Conservation (phyloP, 2,797 vertebrate species). For the Valencia hispanica region DNA sequence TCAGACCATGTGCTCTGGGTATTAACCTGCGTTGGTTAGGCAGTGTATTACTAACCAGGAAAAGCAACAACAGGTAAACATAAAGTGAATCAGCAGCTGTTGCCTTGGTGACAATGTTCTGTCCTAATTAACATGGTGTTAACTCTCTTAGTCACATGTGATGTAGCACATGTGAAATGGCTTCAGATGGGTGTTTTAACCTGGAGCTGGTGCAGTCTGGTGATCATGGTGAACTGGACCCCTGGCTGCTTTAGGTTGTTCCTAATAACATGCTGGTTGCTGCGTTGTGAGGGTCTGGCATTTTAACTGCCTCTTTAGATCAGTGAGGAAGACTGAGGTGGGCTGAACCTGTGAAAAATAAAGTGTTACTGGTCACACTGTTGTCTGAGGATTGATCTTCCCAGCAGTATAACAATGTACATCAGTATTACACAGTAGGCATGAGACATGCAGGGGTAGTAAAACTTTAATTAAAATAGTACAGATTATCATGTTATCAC, state of each 20-base stretch:
- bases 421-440: not conserved
- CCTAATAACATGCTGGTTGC: not conserved
- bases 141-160: not conserved
- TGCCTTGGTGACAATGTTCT: not conserved
- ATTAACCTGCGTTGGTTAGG: not conserved
- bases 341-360: constrained; percentile 13
- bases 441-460: not conserved
- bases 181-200: not conserved
- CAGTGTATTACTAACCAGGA: not conserved
- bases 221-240: not conserved
- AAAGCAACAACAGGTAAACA: not conserved
- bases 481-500: not conserved
- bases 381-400: not conserved
- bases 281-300: not conserved
- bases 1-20: not conserved
- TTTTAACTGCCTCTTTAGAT: not conserved
- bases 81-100: not conserved
- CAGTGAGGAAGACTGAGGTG: constrained; percentile 1
- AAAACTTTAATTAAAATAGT: not conserved
- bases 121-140: not conserved
- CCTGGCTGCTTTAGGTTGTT: not conserved
- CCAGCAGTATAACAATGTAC: not conserved
- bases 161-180: not conserved
- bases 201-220: not conserved
- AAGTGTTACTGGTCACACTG: constrained; percentile 15